A percentile compares a stretch with the other conserved stretches of the same genome.
Evolutionary conservation across 2,888 invertebrate species (phyloP).

Genomic region (Entomobrya multifasciata): DNA sequence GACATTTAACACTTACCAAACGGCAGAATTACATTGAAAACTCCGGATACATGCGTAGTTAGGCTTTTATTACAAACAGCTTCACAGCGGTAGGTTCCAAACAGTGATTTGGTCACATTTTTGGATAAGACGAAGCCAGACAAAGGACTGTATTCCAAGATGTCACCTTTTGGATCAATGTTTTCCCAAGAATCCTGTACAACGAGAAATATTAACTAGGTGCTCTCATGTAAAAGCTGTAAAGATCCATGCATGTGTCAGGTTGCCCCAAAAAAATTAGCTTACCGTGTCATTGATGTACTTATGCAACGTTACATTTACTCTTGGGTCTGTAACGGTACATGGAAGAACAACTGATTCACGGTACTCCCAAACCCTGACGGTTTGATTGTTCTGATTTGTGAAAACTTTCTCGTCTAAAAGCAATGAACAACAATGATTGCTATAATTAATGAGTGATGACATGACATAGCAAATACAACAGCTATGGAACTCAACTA

Average conservation of each 20-base stretch:
- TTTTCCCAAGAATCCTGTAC: conserved; percentile 53
- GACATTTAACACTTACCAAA: too few species aligned
- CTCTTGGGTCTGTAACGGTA: conserved; percentile 62
- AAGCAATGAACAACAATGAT: too few species aligned
- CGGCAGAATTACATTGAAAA: conserved; percentile 41
- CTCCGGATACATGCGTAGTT: conserved; percentile 45
- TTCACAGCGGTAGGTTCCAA: conserved; percentile 61
- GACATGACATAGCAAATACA: too few species aligned
- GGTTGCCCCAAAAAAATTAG: too few species aligned
- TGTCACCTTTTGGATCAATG: conserved; percentile 28
- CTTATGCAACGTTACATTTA: conserved; percentile 69
- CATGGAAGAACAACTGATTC: conserved; percentile 73
- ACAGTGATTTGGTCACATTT: conserved; percentile 63
- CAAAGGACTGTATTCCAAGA: conserved; percentile 52
- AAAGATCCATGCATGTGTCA: too few species aligned
- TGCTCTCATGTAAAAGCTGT: background rate
- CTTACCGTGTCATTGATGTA: conserved; percentile 66
- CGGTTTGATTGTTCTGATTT: conserved; percentile 65
- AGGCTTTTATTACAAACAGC: conserved; percentile 45
- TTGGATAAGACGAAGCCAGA: conserved; percentile 48
- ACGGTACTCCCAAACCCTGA: conserved; percentile 71
- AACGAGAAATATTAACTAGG: background rate
- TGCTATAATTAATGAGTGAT: too few species aligned
- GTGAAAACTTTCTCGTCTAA: conserved; percentile 65
- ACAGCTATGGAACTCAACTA: background rate